Conservation (phyloP, 1,140 invertebrate genomes). For the Drosophila ambigua region DNA sequence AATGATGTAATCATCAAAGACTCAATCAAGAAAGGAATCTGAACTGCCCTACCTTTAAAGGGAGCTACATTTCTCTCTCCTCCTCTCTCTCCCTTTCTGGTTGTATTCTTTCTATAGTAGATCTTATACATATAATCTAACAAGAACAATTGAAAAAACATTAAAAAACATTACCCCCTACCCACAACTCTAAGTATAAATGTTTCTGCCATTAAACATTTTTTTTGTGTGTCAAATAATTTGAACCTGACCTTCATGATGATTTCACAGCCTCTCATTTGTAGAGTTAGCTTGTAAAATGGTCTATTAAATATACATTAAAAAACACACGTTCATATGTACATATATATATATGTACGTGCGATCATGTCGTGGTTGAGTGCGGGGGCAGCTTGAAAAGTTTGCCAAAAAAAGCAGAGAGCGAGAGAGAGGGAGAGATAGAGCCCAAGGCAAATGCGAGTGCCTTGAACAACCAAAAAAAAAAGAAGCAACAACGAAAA, state of each 20-base stretch:
- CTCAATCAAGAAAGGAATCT: too few relatives aligned
- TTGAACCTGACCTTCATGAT: slow-evolving; percentile 74
- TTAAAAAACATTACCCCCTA: too few relatives aligned
- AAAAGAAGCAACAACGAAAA: slow-evolving; percentile 5
- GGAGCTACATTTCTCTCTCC: too few relatives aligned
- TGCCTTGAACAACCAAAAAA: slow-evolving; percentile 59
- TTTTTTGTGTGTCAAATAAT: slow-evolving; percentile 59
- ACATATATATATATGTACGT: slow-evolving; percentile 7
- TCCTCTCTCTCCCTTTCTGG: too few relatives aligned
- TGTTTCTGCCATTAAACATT: not conserved
- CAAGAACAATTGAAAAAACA: too few relatives aligned
- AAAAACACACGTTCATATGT: slow-evolving; percentile 33
- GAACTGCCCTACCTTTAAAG: too few relatives aligned
- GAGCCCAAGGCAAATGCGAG: slow-evolving; percentile 44
- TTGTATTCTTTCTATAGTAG: too few relatives aligned
- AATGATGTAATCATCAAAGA: too few relatives aligned
- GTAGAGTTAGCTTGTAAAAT: slow-evolving; percentile 74
- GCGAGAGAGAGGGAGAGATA: slow-evolving; percentile 1
- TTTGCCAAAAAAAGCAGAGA: slow-evolving; percentile 53
- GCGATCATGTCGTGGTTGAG: not conserved
- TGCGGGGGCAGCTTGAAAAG: slow-evolving; percentile 62
- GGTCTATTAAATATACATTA: slow-evolving; percentile 79
- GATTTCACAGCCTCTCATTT: slow-evolving; percentile 69
- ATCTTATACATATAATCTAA: too few relatives aligned
- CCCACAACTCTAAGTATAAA: too few relatives aligned